Evolutionary conservation across 2,113 vertebrate genomes (phyloP), one percentile per base, ranked within the genome.

Genomic region (Menidia beryllina): DNA sequence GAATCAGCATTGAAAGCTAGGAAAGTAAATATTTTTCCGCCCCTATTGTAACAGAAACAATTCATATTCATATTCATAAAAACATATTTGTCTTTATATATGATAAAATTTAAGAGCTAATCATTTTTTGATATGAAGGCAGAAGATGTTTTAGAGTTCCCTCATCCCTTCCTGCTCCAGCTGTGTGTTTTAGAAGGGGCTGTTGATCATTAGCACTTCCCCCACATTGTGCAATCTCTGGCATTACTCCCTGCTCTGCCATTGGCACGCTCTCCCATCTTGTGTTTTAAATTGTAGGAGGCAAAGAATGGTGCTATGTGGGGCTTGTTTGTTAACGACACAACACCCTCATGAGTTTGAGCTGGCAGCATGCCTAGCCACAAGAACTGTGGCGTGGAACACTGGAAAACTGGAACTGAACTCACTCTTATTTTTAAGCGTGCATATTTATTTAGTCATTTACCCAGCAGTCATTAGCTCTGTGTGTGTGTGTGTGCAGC

Each of bases 291-390:
- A 87, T 91, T 88, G 87, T 92, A 85, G 86, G 89, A 91, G 82
- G 79, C 69, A 88, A 89, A 91, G 85, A 90, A 93, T 82, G 71
- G 84, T 85, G 83, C 74, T 90, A 79, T 78, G 87, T 67, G 65
- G 79, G 80, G 81, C 88, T 91, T 90, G 90, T 91, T 92, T 92
- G 91, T 91, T 92, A 91, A 93, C 76, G 82, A 84, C 84, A 89
- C 87, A 92, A 86, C 86, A 90, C 86, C 87, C 91, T 88, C 79
- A 75, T 87, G 86, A 90, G 85, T 91, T 90, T 70, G 65, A 50
- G 76, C 85, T 93, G 91, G 93, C 91, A 91, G 86, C 66, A 19
- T 82, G 91, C 93, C 92, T 83, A 72, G 86, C 82, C 69, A 79
- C 72, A 70, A 80, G 78, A 83, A 81, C 84, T 63, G 70, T 56